Evolutionary conservation across 2,797 vertebrate genomes (phyloP).

Genomic region (Gadopsis marmoratus): DNA sequence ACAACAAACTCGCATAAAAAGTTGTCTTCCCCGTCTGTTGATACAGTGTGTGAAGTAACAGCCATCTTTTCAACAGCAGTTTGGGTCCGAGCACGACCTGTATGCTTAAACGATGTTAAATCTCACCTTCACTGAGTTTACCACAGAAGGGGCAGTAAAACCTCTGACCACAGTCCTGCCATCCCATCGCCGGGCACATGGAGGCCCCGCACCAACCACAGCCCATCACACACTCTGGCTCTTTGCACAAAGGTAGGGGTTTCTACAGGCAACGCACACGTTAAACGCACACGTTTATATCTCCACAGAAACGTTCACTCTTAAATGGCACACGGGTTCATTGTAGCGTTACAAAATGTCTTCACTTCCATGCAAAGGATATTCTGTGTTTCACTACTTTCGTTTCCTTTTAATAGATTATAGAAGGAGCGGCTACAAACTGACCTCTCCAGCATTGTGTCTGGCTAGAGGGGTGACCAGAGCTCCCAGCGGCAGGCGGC

Average conservation of each 20-base stretch:
- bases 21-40: too few species aligned
- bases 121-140: slow-evolving; percentile 81
- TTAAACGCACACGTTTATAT: accelerated
- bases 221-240: slow-evolving; percentile 73
- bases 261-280: slow-evolving; percentile 48
- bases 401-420: not conserved
- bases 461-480: slow-evolving; percentile 81
- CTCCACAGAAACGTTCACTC: not conserved
- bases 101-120: not conserved
- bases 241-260: slow-evolving; percentile 68
- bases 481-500: slow-evolving; percentile 84
- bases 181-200: slow-evolving; percentile 85
- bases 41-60: not conserved
- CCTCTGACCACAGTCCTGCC: slow-evolving; percentile 88
- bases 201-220: slow-evolving; percentile 82
- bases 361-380: not conserved
- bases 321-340: accelerated
- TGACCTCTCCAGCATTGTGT: slow-evolving; percentile 60
- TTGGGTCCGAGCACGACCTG: not conserved
- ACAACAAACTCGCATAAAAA: accelerated
- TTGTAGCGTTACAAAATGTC: accelerated
- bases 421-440: not conserved
- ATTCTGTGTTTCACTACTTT: not conserved
- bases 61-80: not conserved
- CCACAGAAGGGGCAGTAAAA: slow-evolving; percentile 88